A percentile compares a stretch with the other conserved stretches of the same genome.
Evolutionary conservation across 53 echinoderm and acorn worm species (phyloP).

Genomic region (Apostichopus leukothele): DNA sequence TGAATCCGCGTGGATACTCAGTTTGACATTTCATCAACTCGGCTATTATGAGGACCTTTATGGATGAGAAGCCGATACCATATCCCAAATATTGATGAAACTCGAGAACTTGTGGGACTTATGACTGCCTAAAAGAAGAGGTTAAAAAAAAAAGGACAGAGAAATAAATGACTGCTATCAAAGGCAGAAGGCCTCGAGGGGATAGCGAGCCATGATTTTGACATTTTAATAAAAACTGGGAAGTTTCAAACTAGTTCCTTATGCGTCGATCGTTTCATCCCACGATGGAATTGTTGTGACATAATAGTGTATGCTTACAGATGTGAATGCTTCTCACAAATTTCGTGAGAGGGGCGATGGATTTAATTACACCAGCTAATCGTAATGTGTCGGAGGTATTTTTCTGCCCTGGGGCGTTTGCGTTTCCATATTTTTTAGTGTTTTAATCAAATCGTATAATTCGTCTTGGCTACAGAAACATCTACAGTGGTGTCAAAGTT

Average conservation of each 20-base stretch:
- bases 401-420: neutral
- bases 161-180: slow-evolving; percentile 7
- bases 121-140: slow-evolving; percentile 11
- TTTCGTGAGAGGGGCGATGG: neutral
- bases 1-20: neutral
- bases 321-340: neutral
- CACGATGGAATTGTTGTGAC: neutral
- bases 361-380: neutral
- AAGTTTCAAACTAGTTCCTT: neutral
- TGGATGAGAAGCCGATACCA: neutral
- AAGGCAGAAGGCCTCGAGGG: slow-evolving; percentile 2
- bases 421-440: neutral
- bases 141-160: neutral
- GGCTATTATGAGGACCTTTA: slow-evolving; percentile 7
- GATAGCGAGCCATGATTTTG: neutral
- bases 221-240: slow-evolving; percentile 3
- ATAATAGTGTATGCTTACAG: neutral
- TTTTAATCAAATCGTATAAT: slow-evolving; percentile 5
- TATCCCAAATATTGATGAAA: slow-evolving; percentile 7
- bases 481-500: neutral
- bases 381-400: neutral
- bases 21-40: slow-evolving; percentile 8
- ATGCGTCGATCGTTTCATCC: neutral
- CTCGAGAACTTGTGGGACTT: neutral
- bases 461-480: slow-evolving; percentile 1